These are phyloP conservation scores for Nymphalis urticae DNA, from an alignment of 2,888 invertebrate genomes.

Conservation along the genomic window DNA sequence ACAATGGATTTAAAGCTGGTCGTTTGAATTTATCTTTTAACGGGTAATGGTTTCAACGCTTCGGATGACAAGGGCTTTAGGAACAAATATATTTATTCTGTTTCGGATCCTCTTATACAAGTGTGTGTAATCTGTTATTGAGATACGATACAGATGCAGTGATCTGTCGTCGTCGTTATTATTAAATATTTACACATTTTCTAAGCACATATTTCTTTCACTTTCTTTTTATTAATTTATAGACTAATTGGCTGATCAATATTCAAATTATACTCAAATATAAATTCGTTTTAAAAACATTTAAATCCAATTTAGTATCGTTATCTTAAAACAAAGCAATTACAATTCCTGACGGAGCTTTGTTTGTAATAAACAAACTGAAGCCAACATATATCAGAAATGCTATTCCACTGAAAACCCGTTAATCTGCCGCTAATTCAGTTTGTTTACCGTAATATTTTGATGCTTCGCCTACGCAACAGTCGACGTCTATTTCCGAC, in stretches of 20 bases:
- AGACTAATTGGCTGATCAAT: too few relatives aligned
- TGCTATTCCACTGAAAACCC: constrained; percentile 39
- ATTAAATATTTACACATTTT: background rate
- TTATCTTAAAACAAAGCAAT: constrained; percentile 14
- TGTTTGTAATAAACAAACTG: constrained; percentile 34
- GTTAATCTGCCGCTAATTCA: constrained; percentile 50
- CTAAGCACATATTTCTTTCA: background rate
- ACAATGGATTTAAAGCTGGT: constrained; percentile 29
- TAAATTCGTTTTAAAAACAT: background rate
- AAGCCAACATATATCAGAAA: constrained; percentile 39
- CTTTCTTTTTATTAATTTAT: background rate
- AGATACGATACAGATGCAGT: background rate
- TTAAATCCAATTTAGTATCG: background rate
- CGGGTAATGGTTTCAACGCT: constrained; percentile 19
- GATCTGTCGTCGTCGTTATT: background rate
- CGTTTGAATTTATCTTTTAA: constrained; percentile 24
- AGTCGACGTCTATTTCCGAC: constrained; percentile 58
- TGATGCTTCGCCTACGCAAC: constrained; percentile 65
- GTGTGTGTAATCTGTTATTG: background rate
- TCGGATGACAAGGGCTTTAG: constrained; percentile 9
- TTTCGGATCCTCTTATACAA: constrained; percentile 6
- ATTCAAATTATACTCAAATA: too few relatives aligned
- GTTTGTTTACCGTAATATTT: constrained; percentile 69
- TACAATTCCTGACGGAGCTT: constrained; percentile 18
- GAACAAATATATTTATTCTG: constrained; percentile 9